These are phyloP conservation scores for Chloromyia formosa DNA, from an alignment of 2,888 invertebrate species.

Conservation along the genomic window DNA sequence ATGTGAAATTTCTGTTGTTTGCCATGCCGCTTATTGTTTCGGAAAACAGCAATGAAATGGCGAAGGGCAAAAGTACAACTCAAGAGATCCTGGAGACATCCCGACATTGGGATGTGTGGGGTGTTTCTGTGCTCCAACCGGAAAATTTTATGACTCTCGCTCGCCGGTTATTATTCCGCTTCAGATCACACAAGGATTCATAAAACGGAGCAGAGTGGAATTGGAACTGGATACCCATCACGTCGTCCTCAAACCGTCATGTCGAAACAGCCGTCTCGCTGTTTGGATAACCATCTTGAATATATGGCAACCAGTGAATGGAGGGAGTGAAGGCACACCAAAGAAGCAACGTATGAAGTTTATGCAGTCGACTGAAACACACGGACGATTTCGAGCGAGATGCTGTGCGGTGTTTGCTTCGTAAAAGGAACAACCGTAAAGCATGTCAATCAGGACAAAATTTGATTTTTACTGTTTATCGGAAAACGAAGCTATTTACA, in stretches of 20 bases:
- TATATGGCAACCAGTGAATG: constrained; percentile 14
- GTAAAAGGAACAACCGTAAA: background rate
- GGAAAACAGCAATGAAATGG: constrained; percentile 15
- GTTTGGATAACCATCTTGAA: constrained; percentile 8
- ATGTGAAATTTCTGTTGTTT: constrained; percentile 33
- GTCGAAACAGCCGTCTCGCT: background rate
- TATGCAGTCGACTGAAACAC: too few relatives aligned
- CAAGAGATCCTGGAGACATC: background rate
- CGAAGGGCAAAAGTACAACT: background rate
- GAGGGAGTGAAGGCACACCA: background rate
- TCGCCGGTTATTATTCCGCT: constrained; percentile 36
- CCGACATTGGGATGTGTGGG: background rate
- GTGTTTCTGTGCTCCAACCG: constrained; percentile 23
- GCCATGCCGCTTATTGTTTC: constrained; percentile 14
- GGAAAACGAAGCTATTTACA: constrained; percentile 30
- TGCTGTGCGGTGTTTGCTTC: background rate
- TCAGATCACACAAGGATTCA: constrained; percentile 30
- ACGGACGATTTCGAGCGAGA: too few relatives aligned
- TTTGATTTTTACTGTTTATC: constrained; percentile 36
- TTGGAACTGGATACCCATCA: background rate
- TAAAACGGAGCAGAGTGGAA: constrained; percentile 12
- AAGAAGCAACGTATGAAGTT: too few relatives aligned
- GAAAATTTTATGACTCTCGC: constrained; percentile 36
- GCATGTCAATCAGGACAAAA: background rate
- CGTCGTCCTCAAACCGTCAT: background rate